phyloP scores from a whole-genome alignment of 23 tunicate genomes.

The Ascidia mentula region DNA sequence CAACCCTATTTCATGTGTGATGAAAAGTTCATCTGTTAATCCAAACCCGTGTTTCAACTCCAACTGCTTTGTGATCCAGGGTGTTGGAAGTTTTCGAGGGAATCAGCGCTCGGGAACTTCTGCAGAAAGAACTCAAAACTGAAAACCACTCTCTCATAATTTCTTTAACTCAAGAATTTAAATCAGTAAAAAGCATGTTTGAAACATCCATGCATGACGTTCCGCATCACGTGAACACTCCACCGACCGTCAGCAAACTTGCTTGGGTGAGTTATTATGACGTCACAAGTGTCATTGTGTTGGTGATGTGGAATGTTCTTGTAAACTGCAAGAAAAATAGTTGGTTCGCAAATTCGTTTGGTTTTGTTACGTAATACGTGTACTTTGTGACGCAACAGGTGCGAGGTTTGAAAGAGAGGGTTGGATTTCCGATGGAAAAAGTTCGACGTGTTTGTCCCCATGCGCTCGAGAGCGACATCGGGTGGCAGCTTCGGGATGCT shows the following conservation, averaged over 20 bases:
- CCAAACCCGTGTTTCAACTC: neutral
- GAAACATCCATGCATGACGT: slow-evolving; percentile 41
- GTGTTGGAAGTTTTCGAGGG: slow-evolving; percentile 92
- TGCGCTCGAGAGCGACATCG: slow-evolving; percentile 85
- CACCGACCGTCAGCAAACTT: slow-evolving; percentile 77
- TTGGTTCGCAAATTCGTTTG: too few species aligned
- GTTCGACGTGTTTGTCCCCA: slow-evolving; percentile 73
- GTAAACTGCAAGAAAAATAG: too few species aligned
- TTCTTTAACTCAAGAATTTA: slow-evolving; percentile 63
- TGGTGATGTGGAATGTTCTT: too few species aligned
- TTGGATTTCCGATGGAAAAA: slow-evolving; percentile 68
- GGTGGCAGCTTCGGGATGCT: slow-evolving; percentile 86
- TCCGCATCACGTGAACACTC: slow-evolving; percentile 78
- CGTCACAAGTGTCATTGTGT: too few species aligned
- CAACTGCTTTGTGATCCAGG: slow-evolving; percentile 15
- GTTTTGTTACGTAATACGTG: neutral
- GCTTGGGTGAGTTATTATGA: slow-evolving; percentile 67
- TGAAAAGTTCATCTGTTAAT: neutral
- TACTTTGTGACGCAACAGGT: slow-evolving; percentile 30
- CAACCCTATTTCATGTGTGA: too few species aligned
- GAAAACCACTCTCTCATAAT: slow-evolving; percentile 57
- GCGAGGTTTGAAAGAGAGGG: slow-evolving; percentile 64
- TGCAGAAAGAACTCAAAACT: slow-evolving; percentile 68
- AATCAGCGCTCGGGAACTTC: slow-evolving; percentile 76
- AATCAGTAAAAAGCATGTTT: slow-evolving; percentile 71